Percentiles rank a stretch among this genome's conserved stretches.
phyloP scores from a whole-genome alignment of 2,113 vertebrate species.

The Sciurus niger region DNA sequence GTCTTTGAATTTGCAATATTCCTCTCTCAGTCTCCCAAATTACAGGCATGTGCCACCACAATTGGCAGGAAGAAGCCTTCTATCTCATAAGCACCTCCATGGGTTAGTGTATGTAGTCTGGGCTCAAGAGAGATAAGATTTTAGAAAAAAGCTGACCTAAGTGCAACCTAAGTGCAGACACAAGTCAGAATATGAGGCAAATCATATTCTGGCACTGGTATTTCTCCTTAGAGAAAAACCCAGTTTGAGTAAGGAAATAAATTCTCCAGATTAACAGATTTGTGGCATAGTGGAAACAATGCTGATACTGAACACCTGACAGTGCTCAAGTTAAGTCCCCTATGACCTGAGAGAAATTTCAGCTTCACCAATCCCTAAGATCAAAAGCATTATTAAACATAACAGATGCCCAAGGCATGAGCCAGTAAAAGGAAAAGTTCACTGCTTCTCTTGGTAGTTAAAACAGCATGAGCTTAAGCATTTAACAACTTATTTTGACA shows the following conservation, averaged over 20 bases:
- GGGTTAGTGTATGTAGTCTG: neutral
- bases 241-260: constrained; percentile 71
- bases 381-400: constrained; percentile 84
- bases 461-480: neutral
- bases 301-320: constrained; percentile 46
- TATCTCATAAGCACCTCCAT: neutral
- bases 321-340: constrained; percentile 71
- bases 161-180: neutral
- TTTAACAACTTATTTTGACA: neutral
- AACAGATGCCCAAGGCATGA: constrained; percentile 76
- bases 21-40: too few species aligned
- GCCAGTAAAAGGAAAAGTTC: constrained; percentile 75
- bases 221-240: constrained; percentile 64
- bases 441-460: constrained; percentile 54
- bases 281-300: constrained; percentile 53
- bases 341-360: constrained; percentile 82
- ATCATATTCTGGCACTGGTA: neutral
- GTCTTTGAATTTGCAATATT: too few species aligned
- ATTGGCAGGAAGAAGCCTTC: neutral
- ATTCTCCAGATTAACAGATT: constrained; percentile 74
- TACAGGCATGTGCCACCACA: too few species aligned
- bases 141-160: neutral
- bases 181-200: neutral
- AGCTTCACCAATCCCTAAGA: constrained; percentile 84
- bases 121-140: neutral